Percentiles rank a stretch among this genome's conserved stretches.
Conservation (phyloP, 2,888 invertebrate genomes). For the Rutpela maculata region DNA sequence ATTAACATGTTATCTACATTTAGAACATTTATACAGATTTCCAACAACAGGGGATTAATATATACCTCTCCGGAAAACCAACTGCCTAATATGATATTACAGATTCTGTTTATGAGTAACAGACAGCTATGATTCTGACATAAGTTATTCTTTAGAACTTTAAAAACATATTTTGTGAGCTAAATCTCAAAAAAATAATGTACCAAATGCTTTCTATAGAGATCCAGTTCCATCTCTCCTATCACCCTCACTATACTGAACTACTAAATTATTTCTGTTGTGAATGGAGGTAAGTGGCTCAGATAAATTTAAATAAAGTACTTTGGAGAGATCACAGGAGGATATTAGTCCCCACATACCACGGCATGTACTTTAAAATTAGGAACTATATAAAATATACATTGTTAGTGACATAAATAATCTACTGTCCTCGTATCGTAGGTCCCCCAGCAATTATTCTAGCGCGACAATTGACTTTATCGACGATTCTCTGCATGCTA, state of each 20-base stretch:
- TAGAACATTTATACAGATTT: too few species aligned
- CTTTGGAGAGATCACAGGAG: neutral
- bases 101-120: too few species aligned
- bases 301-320: slow-evolving; percentile 1
- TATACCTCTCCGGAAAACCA: too few species aligned
- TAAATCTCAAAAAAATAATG: too few species aligned
- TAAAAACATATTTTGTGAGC: too few species aligned
- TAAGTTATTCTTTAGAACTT: too few species aligned
- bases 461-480: slow-evolving; percentile 35
- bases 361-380: neutral
- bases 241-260: neutral
- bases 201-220: too few species aligned
- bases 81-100: too few species aligned
- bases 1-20: too few species aligned
- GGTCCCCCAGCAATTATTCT: slow-evolving; percentile 30
- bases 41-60: too few species aligned
- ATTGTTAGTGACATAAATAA: slow-evolving; percentile 22
- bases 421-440: slow-evolving; percentile 22
- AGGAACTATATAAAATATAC: slow-evolving; percentile 1
- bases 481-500: slow-evolving; percentile 32
- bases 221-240: too few species aligned
- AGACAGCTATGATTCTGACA: too few species aligned
- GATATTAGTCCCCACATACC: neutral
- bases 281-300: neutral
- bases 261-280: neutral